Conservation (phyloP, 2,888 invertebrate genomes). For the Galeruca laticollis region DNA sequence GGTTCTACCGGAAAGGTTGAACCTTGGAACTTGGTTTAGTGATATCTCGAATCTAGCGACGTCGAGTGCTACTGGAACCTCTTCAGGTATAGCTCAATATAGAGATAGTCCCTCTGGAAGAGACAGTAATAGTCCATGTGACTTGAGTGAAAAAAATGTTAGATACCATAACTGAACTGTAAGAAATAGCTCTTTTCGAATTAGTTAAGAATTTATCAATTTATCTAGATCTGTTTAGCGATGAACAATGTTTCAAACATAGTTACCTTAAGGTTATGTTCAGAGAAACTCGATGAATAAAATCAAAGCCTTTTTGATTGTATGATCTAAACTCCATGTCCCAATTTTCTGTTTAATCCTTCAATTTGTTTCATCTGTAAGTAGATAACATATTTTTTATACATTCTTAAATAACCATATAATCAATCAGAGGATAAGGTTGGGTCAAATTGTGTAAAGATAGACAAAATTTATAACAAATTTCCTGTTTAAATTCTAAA, state of each 20-base stretch:
- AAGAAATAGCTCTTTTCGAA: slow-evolving; percentile 7
- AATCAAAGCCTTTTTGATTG: not conserved
- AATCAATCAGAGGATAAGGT: too few relatives aligned
- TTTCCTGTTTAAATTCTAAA: too few relatives aligned
- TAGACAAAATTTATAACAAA: too few relatives aligned
- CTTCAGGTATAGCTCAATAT: slow-evolving; percentile 46
- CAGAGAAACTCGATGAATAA: not conserved
- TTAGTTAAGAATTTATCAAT: slow-evolving; percentile 12
- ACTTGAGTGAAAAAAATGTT: slow-evolving; percentile 51
- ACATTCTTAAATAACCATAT: too few relatives aligned
- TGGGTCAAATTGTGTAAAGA: too few relatives aligned
- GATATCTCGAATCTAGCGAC: slow-evolving; percentile 65
- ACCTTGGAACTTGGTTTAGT: slow-evolving; percentile 68
- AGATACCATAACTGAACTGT: slow-evolving; percentile 40
- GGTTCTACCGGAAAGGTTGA: slow-evolving; percentile 81
- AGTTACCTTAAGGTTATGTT: not conserved
- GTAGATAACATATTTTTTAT: too few relatives aligned
- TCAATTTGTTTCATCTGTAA: too few relatives aligned
- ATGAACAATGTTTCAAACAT: not conserved
- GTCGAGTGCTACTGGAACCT: slow-evolving; percentile 56
- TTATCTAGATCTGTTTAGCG: slow-evolving; percentile 16
- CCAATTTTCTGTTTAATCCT: too few relatives aligned
- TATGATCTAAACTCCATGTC: too few relatives aligned
- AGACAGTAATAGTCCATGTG: slow-evolving; percentile 62
- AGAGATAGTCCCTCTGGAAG: slow-evolving; percentile 57